phyloP scores from a whole-genome alignment of 2,888 invertebrate genomes.

The Sesia bembeciformis region DNA sequence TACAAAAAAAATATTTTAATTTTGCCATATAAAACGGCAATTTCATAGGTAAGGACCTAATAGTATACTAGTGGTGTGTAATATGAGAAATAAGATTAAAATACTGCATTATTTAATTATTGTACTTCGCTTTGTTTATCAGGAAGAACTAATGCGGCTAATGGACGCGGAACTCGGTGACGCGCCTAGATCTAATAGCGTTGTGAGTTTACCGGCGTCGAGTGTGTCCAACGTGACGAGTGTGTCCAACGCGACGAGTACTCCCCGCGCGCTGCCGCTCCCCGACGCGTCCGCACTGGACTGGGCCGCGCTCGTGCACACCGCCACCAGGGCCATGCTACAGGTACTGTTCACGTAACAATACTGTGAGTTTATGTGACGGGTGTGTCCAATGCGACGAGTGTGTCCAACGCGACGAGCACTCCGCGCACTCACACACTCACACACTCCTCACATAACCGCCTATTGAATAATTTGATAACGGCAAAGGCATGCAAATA shows the following conservation, averaged over 20 bases:
- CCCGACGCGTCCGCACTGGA: conserved; percentile 83
- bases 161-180: conserved; percentile 83
- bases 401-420: conserved; percentile 30
- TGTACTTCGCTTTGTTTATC: conserved; percentile 19
- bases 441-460: conserved; percentile 68
- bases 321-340: conserved; percentile 83
- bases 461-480: no score
- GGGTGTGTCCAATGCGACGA: conserved; percentile 55
- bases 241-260: conserved; percentile 31
- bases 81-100: no score
- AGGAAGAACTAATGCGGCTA: conserved; percentile 90
- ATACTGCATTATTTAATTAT: no score
- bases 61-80: no score
- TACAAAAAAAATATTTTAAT: no score
- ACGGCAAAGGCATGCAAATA: no score
- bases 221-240: conserved; percentile 55
- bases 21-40: no score
- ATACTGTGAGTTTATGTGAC: conserved; percentile 47
- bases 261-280: conserved; percentile 67
- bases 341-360: conserved; percentile 40
- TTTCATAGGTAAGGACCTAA: no score
- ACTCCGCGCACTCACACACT: conserved; percentile 56
- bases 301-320: conserved; percentile 87
- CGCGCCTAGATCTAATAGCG: conserved; percentile 6
- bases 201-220: conserved; percentile 47